These are phyloP conservation scores for Anoplophora glabripennis DNA, from an alignment of 1,140 invertebrate species.

Conservation along the genomic window DNA sequence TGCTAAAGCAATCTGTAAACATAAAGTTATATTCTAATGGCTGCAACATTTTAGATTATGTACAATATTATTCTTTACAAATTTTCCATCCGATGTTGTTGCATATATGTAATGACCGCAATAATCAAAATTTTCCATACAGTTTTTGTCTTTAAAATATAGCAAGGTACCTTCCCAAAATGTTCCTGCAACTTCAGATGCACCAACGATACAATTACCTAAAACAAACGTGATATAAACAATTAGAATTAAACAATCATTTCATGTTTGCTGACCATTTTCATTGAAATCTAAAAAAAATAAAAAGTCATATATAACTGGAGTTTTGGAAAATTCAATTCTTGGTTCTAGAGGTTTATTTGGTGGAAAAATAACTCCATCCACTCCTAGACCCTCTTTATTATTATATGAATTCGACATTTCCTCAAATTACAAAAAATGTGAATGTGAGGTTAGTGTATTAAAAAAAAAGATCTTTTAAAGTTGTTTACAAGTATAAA, in stretches of 20 bases:
- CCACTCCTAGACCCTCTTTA: too few relatives aligned
- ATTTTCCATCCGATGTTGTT: constrained; percentile 35
- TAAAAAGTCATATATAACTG: constrained; percentile 30
- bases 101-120: constrained; percentile 27
- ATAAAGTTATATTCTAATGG: not conserved
- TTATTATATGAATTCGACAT: too few relatives aligned
- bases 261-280: constrained; percentile 17
- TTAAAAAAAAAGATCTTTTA: too few relatives aligned
- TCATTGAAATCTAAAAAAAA: constrained; percentile 36
- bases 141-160: constrained; percentile 25
- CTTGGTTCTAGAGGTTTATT: constrained; percentile 34
- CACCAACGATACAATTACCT: constrained; percentile 34
- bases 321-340: constrained; percentile 25
- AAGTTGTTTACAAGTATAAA: not conserved
- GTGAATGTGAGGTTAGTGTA: not conserved
- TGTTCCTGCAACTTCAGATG: constrained; percentile 30
- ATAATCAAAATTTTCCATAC: constrained; percentile 23
- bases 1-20: constrained; percentile 32
- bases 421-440: not conserved
- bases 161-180: constrained; percentile 37
- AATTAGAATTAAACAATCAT: constrained; percentile 1
- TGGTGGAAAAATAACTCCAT: constrained; percentile 19
- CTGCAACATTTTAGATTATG: not conserved
- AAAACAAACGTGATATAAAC: constrained; percentile 11
- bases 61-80: constrained; percentile 29